Evolutionary conservation across 2,113 vertebrate genomes (phyloP), one percentile per base, ranked within the genome.

Genomic region (Hippocampus mohnikei): DNA sequence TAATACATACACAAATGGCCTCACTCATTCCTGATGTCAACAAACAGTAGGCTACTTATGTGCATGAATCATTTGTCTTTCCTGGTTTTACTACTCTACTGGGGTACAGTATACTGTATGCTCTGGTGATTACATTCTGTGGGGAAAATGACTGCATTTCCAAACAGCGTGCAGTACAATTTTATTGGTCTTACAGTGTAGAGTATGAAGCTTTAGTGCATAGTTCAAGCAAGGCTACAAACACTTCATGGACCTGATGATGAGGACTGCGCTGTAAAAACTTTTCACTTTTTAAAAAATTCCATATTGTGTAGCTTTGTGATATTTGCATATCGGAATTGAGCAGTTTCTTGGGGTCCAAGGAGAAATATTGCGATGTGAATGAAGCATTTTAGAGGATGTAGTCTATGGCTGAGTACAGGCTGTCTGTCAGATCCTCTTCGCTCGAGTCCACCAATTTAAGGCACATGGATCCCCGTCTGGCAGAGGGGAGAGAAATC

Each of bases 321-420:
- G 21, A 18, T 65, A 13, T 10, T 4, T 46, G 23, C 42, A 46
- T 10, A 64, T 11, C 5, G 3, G 10, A 62, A 40, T 21, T 2
- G 10, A n/a, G 12, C 25, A 15, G 23, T 58, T 58, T 25, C 55
- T 27, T 12, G 5, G 10, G 55, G 23, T 25, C 23, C 25, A 13
- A 58, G 12, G 55, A 12, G 55, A 25, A 27, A 15, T 2, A 62
- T n/a, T 37, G 66, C 11, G 53, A 18, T 55, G 11, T n/a, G 29
- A 66, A 21, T 40, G 8, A 12, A 46, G 23, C 63, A 27, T 65
- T 29, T 65, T 88, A 92, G 65, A 92, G 76, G 2, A 93, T 86
- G 50, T 92, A 92, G 85, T 93, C 91, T 15, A 91, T 90, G 66
- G 92, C 91, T 33, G 91, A 91, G 81, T 93, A 92, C 0, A 92